Conservation (phyloP, 2,797 vertebrate species). For the Manis crassicaudata region DNA sequence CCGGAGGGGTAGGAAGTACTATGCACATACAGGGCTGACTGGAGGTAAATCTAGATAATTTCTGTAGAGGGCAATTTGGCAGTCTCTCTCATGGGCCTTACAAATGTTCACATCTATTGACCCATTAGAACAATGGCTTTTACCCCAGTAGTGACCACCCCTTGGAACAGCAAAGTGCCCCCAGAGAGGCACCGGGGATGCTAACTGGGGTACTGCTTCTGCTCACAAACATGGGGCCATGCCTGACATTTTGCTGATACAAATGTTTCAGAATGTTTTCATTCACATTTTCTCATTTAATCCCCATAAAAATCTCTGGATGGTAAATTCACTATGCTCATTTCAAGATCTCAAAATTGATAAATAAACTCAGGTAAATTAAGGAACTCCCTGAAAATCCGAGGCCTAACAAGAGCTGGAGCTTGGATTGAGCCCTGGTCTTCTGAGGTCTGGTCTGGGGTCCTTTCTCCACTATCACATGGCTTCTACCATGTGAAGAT, state of each 20-base stretch:
- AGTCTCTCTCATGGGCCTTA: neutral
- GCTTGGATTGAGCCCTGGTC: neutral
- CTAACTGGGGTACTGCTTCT: neutral
- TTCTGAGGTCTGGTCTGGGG: neutral
- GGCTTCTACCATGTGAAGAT: neutral
- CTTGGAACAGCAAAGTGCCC: neutral
- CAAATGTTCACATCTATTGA: neutral
- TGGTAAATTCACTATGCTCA: neutral
- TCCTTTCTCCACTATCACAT: neutral
- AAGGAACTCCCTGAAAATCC: neutral
- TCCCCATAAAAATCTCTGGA: neutral
- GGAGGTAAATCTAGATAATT: neutral
- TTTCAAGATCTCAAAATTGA: neutral
- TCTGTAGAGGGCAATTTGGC: neutral
- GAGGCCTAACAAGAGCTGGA: neutral
- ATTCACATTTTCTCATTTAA: neutral
- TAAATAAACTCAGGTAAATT: neutral
- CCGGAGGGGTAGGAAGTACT: neutral
- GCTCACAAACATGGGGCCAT: neutral
- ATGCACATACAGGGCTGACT: fast-evolving
- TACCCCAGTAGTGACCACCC: neutral
- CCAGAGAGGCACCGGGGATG: neutral
- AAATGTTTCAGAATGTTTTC: neutral
- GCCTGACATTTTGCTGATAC: neutral
- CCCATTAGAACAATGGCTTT: neutral